These are phyloP conservation scores for Eumaeus atala DNA, from an alignment of 1,140 invertebrate genomes.

Conservation along the genomic window DNA sequence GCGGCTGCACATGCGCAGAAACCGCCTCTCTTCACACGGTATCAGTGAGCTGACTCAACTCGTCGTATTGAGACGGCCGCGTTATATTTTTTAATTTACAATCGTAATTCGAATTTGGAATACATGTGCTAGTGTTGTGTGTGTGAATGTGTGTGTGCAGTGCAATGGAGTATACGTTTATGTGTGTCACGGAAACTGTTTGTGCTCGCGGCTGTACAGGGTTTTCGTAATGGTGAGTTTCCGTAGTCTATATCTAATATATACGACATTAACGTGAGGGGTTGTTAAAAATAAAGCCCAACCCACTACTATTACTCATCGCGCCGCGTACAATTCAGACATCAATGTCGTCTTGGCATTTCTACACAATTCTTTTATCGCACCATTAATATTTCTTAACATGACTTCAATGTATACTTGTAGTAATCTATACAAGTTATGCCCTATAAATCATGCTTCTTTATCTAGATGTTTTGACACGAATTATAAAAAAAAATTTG, in stretches of 20 bases:
- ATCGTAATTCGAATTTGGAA: slow-evolving; percentile 24
- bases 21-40: slow-evolving; percentile 37
- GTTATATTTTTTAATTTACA: slow-evolving; percentile 24
- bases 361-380: no score
- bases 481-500: no score
- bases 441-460: no score
- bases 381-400: no score
- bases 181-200: slow-evolving; percentile 24
- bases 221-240: slow-evolving; percentile 30
- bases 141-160: slow-evolving; percentile 18
- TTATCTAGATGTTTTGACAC: no score
- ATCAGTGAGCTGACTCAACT: slow-evolving; percentile 44
- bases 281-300: no score
- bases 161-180: slow-evolving; percentile 27
- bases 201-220: slow-evolving; percentile 20
- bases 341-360: no score
- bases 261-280: no score
- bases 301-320: no score
- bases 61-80: slow-evolving; percentile 42
- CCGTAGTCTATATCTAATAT: not conserved
- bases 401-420: no score
- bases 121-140: slow-evolving; percentile 30
- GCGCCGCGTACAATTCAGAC: no score
- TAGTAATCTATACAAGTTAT: no score
- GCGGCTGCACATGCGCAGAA: slow-evolving; percentile 59